Evolutionary conservation across 2,888 invertebrate genomes (phyloP), one percentile per base, ranked within the genome.

Genomic region (Hirtodrosophila histrioides): DNA sequence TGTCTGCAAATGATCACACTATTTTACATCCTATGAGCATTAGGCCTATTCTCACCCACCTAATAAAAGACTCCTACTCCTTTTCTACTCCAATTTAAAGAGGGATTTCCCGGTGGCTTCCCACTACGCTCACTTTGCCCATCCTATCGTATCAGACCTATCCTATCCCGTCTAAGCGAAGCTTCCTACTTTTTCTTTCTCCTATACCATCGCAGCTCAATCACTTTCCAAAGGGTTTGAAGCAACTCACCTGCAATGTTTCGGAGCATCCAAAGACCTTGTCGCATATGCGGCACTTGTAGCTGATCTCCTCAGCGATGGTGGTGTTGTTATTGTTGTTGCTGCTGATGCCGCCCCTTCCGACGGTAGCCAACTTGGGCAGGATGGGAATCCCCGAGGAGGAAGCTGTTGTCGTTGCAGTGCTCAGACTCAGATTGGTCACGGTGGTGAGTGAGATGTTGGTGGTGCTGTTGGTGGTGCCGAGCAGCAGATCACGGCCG

Each of bases 221-320:
- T 31, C 4, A 11, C n/a, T 37, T 2, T 31, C 2, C 39, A 46
- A n/a, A 12, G 24, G 17, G 12, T 10, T 39, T 31, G 17, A 11
- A 10, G 24, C 6, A 55, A 76, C 88, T 88, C 75, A 91, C 92
- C 89, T 92, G 90, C 35, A 92, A 73, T 2, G 92, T 91, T 74
- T 89, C 88, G 4, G 91, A 89, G 77, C 91, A 91, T 23, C 91
- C 91, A 56, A 92, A 92, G 44, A 92, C 92, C 71, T 92, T 92
- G 48, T 92, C 91, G 73, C 92, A 92, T 24, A 91, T 91, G 8
- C 89, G 76, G 53, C 92, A 92, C 67, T 90, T 91, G 65, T 89
- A 92, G 72, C 91, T 92, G 37, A 88, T 86, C 62, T 91, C 91
- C 67, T 92, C 91, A 4, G 72, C 35, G 10, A 61, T 45, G 4